A percentile compares a stretch with the other conserved stretches of the same genome.
phyloP scores from a whole-genome alignment of 2,888 invertebrate genomes.

The Molorchus minor region DNA sequence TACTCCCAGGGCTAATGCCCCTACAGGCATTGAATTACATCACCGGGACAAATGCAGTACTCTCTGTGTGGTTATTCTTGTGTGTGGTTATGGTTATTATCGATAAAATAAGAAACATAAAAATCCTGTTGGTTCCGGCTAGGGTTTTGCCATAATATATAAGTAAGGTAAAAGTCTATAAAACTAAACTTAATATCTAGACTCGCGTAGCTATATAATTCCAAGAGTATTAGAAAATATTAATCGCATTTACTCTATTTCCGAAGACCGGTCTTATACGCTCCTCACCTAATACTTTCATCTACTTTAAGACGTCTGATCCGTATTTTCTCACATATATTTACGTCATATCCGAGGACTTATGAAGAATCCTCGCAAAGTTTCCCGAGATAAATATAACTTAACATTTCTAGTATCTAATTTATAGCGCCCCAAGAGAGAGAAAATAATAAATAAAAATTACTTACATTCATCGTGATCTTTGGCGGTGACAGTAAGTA shows the following conservation, averaged over 20 bases:
- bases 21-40: no score
- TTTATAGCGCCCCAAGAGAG: slow-evolving; percentile 1
- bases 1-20: no score
- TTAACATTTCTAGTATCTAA: slow-evolving; percentile 5
- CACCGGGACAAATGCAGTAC: no score
- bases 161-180: no score
- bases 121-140: no score
- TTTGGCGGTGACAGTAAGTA: slow-evolving; percentile 97
- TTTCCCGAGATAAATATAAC: no score
- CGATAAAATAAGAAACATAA: no score
- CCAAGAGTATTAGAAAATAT: slow-evolving; percentile 7
- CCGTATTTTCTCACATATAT: slow-evolving; percentile 19
- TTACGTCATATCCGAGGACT: slow-evolving; percentile 8
- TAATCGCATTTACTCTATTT: slow-evolving; percentile 7
- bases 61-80: no score
- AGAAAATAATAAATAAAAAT: slow-evolving; percentile 13
- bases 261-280: slow-evolving; percentile 3
- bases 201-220: no score
- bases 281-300: background rate
- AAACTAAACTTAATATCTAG: no score
- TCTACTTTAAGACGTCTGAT: background rate
- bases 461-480: slow-evolving; percentile 99
- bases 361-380: slow-evolving; percentile 8
- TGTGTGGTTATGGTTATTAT: no score
- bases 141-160: no score